Conservation (phyloP, 2,888 invertebrate genomes). For the Lordiphosa fenestrarum region DNA sequence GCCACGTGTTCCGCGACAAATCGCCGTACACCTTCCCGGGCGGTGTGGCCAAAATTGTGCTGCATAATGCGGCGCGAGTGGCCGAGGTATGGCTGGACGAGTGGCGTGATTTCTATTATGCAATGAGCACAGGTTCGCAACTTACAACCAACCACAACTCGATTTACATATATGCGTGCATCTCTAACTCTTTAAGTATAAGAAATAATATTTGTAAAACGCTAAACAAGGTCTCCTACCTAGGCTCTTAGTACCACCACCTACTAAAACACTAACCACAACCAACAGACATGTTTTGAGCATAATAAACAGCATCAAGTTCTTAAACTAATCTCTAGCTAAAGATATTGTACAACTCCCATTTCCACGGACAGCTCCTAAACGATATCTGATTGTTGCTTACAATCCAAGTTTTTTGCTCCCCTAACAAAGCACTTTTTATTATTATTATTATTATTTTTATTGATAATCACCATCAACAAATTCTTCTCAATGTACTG, state of each 20-base stretch:
- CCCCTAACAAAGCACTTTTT: slow-evolving; percentile 47
- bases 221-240: slow-evolving; percentile 29
- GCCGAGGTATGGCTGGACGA: slow-evolving; percentile 99
- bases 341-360: slow-evolving; percentile 25
- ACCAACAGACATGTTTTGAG: slow-evolving; percentile 47
- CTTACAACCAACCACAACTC: slow-evolving; percentile 25
- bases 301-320: slow-evolving; percentile 35
- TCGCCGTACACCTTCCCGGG: slow-evolving; percentile 99
- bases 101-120: slow-evolving; percentile 99
- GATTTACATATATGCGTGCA: slow-evolving; percentile 40
- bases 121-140: slow-evolving; percentile 97
- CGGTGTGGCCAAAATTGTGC: slow-evolving; percentile 96
- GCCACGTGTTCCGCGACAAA: slow-evolving; percentile 98
- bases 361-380: slow-evolving; percentile 20
- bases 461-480: slow-evolving; percentile 13
- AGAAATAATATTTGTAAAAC: slow-evolving; percentile 38
- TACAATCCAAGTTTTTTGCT: slow-evolving; percentile 13
- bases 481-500: slow-evolving; percentile 57
- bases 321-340: slow-evolving; percentile 29
- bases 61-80: slow-evolving; percentile 98
- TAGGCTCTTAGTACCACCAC: slow-evolving; percentile 7
- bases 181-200: slow-evolving; percentile 33
- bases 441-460: slow-evolving; percentile 13
- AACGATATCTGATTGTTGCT: slow-evolving; percentile 22
- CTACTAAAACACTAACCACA: slow-evolving; percentile 26